Evolutionary conservation across 2,113 vertebrate genomes (phyloP).

Genomic region (Terrapene triunguis): DNA sequence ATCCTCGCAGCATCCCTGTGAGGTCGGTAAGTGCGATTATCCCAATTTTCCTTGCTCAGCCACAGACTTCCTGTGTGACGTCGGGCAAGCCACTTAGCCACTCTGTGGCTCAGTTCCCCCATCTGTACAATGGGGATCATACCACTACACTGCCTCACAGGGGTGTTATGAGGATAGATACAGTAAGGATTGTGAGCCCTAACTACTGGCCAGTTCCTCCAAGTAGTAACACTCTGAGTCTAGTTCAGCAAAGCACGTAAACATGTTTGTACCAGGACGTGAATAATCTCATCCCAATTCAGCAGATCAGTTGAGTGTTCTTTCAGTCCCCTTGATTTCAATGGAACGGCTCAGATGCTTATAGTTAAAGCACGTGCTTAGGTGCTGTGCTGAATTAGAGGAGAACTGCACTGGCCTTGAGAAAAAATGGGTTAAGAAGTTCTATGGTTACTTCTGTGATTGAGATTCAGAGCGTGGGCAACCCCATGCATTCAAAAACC

Average conservation of each 20-base stretch:
- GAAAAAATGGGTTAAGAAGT: accelerated
- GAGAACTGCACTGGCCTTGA: too few species aligned
- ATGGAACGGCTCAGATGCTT: accelerated
- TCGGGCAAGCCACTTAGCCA: too few species aligned
- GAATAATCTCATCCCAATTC: background rate
- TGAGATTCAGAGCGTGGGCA: accelerated
- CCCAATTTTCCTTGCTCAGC: background rate
- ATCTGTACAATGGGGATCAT: too few species aligned
- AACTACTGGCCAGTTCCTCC: too few species aligned
- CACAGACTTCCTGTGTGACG: background rate
- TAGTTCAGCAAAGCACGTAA: background rate
- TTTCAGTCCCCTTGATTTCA: accelerated
- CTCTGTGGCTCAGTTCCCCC: too few species aligned
- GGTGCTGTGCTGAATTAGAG: accelerated
- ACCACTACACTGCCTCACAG: too few species aligned
- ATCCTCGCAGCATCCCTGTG: accelerated
- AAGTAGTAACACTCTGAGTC: too few species aligned
- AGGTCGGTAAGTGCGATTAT: accelerated
- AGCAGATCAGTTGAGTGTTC: background rate
- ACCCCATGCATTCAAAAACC: background rate
- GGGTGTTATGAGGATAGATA: too few species aligned
- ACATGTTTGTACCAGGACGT: background rate
- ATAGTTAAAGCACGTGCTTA: background rate
- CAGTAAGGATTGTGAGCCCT: too few species aligned
- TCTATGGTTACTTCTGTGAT: background rate